These are phyloP conservation scores for Psilopsiagon aurifrons DNA, from an alignment of 2,113 vertebrate genomes.

Conservation along the genomic window DNA sequence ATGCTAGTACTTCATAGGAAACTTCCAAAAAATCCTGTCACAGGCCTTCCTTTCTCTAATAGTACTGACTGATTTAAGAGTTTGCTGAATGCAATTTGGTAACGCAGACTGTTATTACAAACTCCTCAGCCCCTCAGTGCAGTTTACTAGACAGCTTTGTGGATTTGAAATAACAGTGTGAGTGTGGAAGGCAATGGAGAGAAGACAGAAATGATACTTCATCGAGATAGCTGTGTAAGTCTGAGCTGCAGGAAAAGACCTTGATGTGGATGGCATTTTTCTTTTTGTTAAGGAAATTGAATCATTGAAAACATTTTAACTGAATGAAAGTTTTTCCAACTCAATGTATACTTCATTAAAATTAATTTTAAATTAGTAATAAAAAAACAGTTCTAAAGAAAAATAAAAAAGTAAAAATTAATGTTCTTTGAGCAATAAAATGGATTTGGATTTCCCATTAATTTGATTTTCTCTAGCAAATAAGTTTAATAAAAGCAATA, in stretches of 20 bases:
- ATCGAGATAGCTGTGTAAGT: not conserved
- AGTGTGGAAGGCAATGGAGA: not conserved
- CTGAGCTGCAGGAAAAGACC: not conserved
- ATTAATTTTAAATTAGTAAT: not conserved
- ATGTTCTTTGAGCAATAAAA: not conserved
- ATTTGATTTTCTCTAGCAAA: not conserved
- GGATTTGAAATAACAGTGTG: not conserved
- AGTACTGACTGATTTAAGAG: not conserved
- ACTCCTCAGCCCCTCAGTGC: not conserved
- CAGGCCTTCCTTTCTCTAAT: not conserved
- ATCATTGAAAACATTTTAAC: not conserved
- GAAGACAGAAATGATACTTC: not conserved
- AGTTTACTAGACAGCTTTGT: not conserved
- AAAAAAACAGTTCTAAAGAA: not conserved
- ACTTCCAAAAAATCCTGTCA: not conserved
- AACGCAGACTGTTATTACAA: not conserved
- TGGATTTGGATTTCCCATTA: fast-evolving
- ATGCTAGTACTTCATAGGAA: not conserved
- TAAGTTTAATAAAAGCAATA: not conserved
- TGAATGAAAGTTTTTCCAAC: not conserved
- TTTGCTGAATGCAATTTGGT: not conserved
- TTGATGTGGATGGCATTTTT: not conserved
- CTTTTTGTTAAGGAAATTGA: not conserved
- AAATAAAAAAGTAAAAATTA: not conserved
- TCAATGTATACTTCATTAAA: not conserved